Conservation (phyloP, 2,888 invertebrate species). For the Thera obeliscata region DNA sequence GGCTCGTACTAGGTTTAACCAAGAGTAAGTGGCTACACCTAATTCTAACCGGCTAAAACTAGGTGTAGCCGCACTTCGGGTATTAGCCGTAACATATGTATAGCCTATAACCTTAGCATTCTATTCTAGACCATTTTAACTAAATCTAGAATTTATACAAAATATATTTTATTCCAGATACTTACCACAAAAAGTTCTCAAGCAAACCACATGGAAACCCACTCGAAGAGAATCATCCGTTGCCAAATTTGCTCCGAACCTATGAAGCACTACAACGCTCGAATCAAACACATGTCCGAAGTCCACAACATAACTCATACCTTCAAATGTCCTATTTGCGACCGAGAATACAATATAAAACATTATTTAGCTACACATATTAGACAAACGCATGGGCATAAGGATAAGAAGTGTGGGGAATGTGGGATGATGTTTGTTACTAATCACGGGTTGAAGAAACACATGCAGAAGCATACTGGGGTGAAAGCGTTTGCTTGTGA, state of each 20-base stretch:
- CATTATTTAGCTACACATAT: conserved; percentile 76
- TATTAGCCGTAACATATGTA: too few species aligned
- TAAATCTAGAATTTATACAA: too few species aligned
- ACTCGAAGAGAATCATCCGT: conserved; percentile 66
- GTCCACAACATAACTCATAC: conserved; percentile 70
- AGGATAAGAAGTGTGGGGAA: conserved; percentile 66
- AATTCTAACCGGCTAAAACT: too few species aligned
- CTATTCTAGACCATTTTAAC: too few species aligned
- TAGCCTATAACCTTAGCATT: too few species aligned
- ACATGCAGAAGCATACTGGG: conserved; percentile 60
- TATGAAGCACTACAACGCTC: conserved; percentile 76
- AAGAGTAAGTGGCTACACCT: too few species aligned
- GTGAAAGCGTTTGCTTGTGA: conserved; percentile 56
- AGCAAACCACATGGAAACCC: conserved; percentile 71
- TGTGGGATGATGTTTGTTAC: conserved; percentile 60
- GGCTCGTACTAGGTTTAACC: too few species aligned
- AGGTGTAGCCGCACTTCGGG: too few species aligned
- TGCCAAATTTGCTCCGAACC: conserved; percentile 73
- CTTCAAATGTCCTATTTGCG: conserved; percentile 69
- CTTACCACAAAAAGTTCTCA: conserved; percentile 67
- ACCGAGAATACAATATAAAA: conserved; percentile 68
- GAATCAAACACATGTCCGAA: conserved; percentile 76
- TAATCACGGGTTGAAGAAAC: conserved; percentile 61
- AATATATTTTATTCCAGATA: conserved; percentile 31
- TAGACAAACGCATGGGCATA: conserved; percentile 73